phyloP scores from a whole-genome alignment of 2,797 vertebrate species.

The Gouania willdenowi region DNA sequence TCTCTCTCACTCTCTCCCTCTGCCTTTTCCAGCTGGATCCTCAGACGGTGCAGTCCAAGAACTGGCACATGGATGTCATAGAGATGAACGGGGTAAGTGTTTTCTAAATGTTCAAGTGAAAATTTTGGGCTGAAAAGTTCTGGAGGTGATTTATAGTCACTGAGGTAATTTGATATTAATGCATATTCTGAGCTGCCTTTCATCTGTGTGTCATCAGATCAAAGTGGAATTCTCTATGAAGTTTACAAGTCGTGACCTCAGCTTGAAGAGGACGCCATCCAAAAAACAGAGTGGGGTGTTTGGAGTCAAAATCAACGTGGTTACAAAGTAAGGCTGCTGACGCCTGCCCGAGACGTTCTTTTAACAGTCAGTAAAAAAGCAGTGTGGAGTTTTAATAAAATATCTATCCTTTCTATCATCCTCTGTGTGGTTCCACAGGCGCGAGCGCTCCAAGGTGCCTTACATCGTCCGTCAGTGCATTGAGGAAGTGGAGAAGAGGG shows the following conservation, averaged over 20 bases:
- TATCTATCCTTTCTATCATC: background rate
- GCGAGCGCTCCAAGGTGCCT: slow-evolving; percentile 98
- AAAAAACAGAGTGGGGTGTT: slow-evolving; percentile 98
- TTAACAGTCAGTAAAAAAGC: too few relatives aligned
- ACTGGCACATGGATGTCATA: slow-evolving; percentile 97
- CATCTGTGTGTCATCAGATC: too few relatives aligned
- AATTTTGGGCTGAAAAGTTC: too few relatives aligned
- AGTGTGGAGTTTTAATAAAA: too few relatives aligned
- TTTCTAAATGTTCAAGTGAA: background rate
- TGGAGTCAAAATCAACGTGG: slow-evolving; percentile 96
- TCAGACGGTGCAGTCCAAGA: slow-evolving; percentile 93
- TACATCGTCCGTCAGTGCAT: slow-evolving; percentile 98
- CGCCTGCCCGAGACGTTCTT: too few relatives aligned
- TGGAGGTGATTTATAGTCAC: too few relatives aligned
- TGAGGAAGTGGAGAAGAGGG: slow-evolving; percentile 97
- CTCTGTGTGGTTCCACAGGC: slow-evolving; percentile 62
- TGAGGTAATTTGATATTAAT: too few relatives aligned
- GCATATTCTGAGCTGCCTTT: too few relatives aligned
- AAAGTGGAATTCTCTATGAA: slow-evolving; percentile 99
- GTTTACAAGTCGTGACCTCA: slow-evolving; percentile 96
- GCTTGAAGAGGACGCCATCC: slow-evolving; percentile 93
- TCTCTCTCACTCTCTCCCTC: too few relatives aligned
- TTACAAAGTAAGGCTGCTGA: slow-evolving; percentile 85
- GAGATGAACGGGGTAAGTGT: slow-evolving; percentile 96
- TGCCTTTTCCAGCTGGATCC: slow-evolving; percentile 94